phyloP scores from a whole-genome alignment of 2,888 invertebrate species.

The Gymnosoma rotundatum region DNA sequence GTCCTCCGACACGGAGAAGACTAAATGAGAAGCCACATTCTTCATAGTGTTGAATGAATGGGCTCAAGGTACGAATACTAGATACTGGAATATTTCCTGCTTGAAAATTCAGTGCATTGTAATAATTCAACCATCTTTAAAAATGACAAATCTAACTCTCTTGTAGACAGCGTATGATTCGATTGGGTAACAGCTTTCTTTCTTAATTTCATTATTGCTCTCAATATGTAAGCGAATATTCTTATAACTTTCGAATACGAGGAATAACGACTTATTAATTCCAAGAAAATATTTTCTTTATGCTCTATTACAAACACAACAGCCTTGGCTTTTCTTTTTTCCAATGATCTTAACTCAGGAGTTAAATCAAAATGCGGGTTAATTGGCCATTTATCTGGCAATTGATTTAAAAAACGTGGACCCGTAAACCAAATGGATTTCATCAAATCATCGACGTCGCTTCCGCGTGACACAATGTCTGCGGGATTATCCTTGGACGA shows the following conservation, averaged over 20 bases:
- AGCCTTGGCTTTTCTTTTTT: neutral
- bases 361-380: slow-evolving; percentile 1
- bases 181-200: neutral
- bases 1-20: slow-evolving; percentile 4
- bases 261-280: neutral
- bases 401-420: slow-evolving; percentile 26
- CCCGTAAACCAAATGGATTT: slow-evolving; percentile 3
- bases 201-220: neutral
- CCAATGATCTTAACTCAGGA: slow-evolving; percentile 38
- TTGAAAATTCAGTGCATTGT: too few species aligned
- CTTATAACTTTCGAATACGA: neutral
- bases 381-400: slow-evolving; percentile 9
- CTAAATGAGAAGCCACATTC: neutral
- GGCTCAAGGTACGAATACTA: too few species aligned
- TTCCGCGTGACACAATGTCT: slow-evolving; percentile 6
- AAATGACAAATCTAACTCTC: slow-evolving; percentile 2
- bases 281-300: neutral
- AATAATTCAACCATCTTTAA: neutral
- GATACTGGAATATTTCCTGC: too few species aligned
- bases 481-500: slow-evolving; percentile 11
- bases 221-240: slow-evolving; percentile 13
- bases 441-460: neutral
- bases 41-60: neutral
- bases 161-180: neutral
- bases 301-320: neutral